Evolutionary conservation across 2,797 vertebrate species (phyloP).

Genomic region (Smutsia temminckii): DNA sequence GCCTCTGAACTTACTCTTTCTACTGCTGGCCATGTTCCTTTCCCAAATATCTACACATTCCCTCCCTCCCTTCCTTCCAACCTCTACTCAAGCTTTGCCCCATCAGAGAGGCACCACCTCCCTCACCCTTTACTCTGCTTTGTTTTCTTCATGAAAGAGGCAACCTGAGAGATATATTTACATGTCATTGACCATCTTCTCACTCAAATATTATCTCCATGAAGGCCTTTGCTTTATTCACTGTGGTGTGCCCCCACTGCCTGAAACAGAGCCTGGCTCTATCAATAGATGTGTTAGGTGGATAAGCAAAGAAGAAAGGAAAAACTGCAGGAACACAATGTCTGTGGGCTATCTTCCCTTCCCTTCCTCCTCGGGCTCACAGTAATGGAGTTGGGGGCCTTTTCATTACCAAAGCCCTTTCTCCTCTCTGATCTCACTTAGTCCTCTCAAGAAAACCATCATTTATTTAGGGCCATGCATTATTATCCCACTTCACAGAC

Average conservation of each 20-base stretch:
- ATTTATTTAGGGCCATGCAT: too few species aligned
- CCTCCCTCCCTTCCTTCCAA: not conserved
- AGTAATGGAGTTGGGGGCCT: not conserved
- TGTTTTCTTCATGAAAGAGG: not conserved
- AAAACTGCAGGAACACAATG: not conserved
- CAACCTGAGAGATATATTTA: not conserved
- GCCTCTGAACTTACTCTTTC: not conserved
- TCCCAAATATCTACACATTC: not conserved
- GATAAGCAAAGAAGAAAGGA: not conserved
- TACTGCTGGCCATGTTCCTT: not conserved
- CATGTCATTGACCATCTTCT: not conserved
- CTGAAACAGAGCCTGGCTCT: not conserved
- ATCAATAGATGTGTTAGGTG: rapidly evolving
- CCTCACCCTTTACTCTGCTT: not conserved
- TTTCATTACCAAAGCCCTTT: not conserved
- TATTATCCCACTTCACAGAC: not conserved
- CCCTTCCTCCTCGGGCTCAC: not conserved
- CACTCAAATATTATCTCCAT: not conserved
- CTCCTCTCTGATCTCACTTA: not conserved
- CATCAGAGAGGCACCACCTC: not conserved
- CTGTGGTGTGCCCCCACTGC: not conserved
- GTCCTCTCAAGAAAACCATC: not conserved
- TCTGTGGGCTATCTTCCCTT: not conserved
- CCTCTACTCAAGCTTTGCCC: not conserved
- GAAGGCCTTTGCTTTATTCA: not conserved